Evolutionary conservation across 2,888 invertebrate genomes (phyloP), one percentile per base, ranked within the genome.

Genomic region (Sycophila texana): DNA sequence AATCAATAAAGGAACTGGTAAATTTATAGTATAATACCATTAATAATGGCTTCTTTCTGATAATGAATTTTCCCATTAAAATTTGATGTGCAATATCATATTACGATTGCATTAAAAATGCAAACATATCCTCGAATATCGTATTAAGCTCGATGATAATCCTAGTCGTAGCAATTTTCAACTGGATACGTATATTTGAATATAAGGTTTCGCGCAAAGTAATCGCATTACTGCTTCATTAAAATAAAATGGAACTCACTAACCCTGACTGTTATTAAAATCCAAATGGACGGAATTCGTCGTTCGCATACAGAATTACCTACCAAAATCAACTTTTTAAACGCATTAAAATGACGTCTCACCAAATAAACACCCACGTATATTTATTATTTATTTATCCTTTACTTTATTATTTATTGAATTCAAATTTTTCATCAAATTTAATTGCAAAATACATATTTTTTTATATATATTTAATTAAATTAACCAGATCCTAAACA

Each of bases 311-410:
- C 47, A 70, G 70, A 57, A 70, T 70, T 70, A 70, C 47, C 16
- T 70, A 70, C 47, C 16, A 63, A 63, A 73, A 63, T 70, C 58
- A 70, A 70, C 57, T 58, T 70, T 63, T 70, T 63, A 73, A 74
- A 74, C 47, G 53, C 49, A 65, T 66, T 74, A 55, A 74, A 74
- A n/a, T 65, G 47, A 65, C 5, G 39, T 39, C 4, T 39, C 7
- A 39, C 39, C 39, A 7, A 39, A 7, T 7, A 2, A 39, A 26
- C 26, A 26, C 26, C 26, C 26, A 26, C 26, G 26, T 26, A 2
- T 26, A 3, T 26, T 39, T 39, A 39, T 0, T 26, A n/a, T 26
- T 26, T 26, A 26, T 26, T 26, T 26, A 26, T n/a, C n/a, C n/a
- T n/a, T n/a, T n/a, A n/a, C n/a, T n/a, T n/a, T n/a, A 26, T 26